Percentiles rank a stretch among this genome's conserved stretches.
Evolutionary conservation across 2,113 vertebrate species (phyloP).

Genomic region (Monopterus albus): DNA sequence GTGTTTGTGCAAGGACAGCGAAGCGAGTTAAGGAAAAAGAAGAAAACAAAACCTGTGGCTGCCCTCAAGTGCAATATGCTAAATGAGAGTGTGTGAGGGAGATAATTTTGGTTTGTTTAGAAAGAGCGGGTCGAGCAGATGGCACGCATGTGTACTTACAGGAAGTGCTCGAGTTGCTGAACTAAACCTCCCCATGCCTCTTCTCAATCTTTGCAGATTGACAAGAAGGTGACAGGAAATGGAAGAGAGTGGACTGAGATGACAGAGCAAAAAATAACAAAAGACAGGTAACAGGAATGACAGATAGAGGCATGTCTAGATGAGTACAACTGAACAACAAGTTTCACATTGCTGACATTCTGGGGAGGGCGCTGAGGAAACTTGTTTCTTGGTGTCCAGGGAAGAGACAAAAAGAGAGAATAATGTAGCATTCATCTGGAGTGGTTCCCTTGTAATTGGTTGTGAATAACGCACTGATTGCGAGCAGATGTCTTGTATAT

Average conservation of each 20-base stretch:
- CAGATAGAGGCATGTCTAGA: neutral
- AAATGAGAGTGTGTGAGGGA: conserved; percentile 47
- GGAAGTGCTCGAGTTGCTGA: conserved; percentile 26
- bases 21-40: conserved; percentile 40
- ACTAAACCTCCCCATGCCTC: neutral
- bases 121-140: conserved; percentile 48
- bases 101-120: conserved; percentile 63
- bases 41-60: conserved; percentile 56
- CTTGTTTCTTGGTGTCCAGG: neutral
- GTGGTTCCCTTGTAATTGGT: neutral
- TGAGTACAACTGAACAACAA: neutral
- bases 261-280: neutral
- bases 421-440: neutral
- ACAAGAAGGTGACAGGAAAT: conserved; percentile 2
- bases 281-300: neutral
- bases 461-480: conserved; percentile 29
- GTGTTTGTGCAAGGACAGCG: conserved; percentile 59
- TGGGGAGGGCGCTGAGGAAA: neutral
- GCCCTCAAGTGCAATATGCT: conserved; percentile 71
- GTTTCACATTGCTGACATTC: conserved; percentile 7
- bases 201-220: conserved; percentile 4
- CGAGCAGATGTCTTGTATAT: conserved; percentile 46
- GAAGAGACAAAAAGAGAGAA: neutral
- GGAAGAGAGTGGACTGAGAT: neutral
- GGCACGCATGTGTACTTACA: conserved; percentile 21